Evolutionary conservation across 2,888 invertebrate species (phyloP).

Genomic region (Cheilosia grossa): DNA sequence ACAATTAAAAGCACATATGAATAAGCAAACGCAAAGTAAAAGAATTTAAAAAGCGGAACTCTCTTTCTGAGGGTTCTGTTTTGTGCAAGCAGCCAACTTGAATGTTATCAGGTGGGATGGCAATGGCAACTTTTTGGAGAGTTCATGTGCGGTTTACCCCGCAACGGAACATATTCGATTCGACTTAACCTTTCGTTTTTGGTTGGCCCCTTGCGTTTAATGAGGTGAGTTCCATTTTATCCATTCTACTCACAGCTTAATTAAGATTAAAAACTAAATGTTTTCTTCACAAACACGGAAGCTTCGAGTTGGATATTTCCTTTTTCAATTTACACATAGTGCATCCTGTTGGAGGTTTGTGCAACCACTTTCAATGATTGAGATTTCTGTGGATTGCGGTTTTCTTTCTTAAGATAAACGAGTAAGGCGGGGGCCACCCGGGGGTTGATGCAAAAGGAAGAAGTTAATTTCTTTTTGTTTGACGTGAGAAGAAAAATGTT

Average conservation of each 20-base stretch:
- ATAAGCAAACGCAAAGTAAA: slow-evolving; percentile 13
- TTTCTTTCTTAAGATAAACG: background rate
- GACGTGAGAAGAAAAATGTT: background rate
- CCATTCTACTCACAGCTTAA: slow-evolving; percentile 24
- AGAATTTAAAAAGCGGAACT: slow-evolving; percentile 10
- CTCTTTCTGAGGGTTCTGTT: slow-evolving; percentile 11
- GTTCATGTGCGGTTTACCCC: background rate
- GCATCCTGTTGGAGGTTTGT: slow-evolving; percentile 1
- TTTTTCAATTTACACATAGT: slow-evolving; percentile 31
- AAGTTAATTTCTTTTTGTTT: slow-evolving; percentile 11
- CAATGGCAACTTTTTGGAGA: background rate
- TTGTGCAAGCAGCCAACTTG: slow-evolving; percentile 14
- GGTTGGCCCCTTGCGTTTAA: background rate
- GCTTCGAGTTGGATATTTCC: background rate
- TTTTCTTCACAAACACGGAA: background rate
- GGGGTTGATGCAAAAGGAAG: background rate
- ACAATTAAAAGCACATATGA: slow-evolving; percentile 53
- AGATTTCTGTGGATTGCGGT: slow-evolving; percentile 21
- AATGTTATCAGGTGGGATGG: slow-evolving; percentile 18
- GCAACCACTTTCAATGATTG: slow-evolving; percentile 60
- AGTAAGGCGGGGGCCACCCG: no score
- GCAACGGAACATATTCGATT: background rate
- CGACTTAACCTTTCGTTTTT: background rate
- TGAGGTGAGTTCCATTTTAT: background rate
- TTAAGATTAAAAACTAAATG: slow-evolving; percentile 15